These are phyloP conservation scores for Acanthurus leucopareius DNA, from an alignment of 2,797 vertebrate genomes.

Conservation along the genomic window DNA sequence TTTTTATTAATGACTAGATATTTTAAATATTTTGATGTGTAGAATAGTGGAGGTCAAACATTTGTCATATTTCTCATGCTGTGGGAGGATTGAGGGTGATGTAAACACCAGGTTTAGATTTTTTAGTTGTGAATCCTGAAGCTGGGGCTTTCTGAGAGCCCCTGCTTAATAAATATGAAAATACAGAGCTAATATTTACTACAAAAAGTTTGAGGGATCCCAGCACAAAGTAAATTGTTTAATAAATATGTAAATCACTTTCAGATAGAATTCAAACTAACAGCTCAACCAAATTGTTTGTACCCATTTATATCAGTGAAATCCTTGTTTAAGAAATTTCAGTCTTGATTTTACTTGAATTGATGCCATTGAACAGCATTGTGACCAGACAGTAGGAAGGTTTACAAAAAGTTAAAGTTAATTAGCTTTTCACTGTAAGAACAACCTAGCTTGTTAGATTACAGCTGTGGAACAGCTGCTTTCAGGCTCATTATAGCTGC, in stretches of 20 bases:
- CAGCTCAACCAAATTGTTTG: no score
- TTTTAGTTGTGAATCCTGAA: slow-evolving; percentile 9
- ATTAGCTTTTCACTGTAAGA: slow-evolving; percentile 65
- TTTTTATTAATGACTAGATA: neutral
- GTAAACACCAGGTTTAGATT: neutral
- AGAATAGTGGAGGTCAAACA: neutral
- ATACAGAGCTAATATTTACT: neutral
- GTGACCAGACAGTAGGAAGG: slow-evolving; percentile 25
- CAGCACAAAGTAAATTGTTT: neutral
- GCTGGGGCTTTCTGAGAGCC: neutral
- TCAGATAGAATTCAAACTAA: no score
- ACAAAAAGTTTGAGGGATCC: neutral
- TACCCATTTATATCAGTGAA: neutral
- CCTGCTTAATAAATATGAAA: slow-evolving; percentile 1
- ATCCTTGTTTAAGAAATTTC: neutral
- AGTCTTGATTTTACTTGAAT: neutral
- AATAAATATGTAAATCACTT: no score
- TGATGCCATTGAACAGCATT: slow-evolving; percentile 10
- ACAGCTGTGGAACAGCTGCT: slow-evolving; percentile 75
- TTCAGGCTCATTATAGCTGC: slow-evolving; percentile 58
- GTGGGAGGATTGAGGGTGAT: neutral
- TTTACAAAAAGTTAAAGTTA: slow-evolving; percentile 48
- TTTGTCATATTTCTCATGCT: neutral
- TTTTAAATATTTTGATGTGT: neutral
- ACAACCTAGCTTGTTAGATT: slow-evolving; percentile 51